Percentiles rank a stretch among this genome's conserved stretches.
Evolutionary conservation across 2,113 vertebrate genomes (phyloP).

Genomic region (Urocolius indicus): DNA sequence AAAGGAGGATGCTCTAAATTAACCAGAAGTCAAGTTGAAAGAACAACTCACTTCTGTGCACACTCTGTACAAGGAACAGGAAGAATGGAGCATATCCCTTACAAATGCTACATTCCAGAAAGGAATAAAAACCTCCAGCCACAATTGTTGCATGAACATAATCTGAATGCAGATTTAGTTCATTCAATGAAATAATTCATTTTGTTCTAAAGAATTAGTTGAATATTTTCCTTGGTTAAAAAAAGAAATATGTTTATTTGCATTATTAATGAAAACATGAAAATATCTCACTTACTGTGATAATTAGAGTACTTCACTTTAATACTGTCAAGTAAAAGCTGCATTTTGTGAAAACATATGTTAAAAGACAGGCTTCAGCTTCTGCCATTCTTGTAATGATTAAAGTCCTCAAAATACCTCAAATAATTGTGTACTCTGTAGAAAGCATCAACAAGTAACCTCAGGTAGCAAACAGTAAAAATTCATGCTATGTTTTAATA

Average conservation of each 20-base stretch:
- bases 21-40: not conserved
- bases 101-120: not conserved
- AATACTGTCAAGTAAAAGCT: conserved; percentile 41
- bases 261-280: conserved; percentile 52
- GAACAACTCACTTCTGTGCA: not conserved
- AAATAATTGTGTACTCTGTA: not conserved
- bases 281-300: conserved; percentile 22
- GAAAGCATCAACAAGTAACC: not conserved
- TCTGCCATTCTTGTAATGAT: not conserved
- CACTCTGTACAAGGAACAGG: not conserved
- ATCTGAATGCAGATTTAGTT: not conserved
- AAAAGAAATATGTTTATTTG: conserved; percentile 23
- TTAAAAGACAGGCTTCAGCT: conserved; percentile 19
- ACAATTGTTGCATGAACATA: not conserved
- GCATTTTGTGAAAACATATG: conserved; percentile 12
- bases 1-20: not conserved
- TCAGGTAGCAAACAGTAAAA: not conserved
- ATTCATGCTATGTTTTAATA: not conserved
- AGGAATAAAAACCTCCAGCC: not conserved
- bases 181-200: not conserved
- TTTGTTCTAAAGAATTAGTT: not conserved
- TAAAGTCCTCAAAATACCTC: not conserved
- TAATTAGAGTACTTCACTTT: conserved; percentile 41
- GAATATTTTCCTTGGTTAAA: not conserved
- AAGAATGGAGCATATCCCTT: not conserved